Evolutionary conservation across 1,140 invertebrate genomes (phyloP).

Genomic region (Frieseomelitta varia): DNA sequence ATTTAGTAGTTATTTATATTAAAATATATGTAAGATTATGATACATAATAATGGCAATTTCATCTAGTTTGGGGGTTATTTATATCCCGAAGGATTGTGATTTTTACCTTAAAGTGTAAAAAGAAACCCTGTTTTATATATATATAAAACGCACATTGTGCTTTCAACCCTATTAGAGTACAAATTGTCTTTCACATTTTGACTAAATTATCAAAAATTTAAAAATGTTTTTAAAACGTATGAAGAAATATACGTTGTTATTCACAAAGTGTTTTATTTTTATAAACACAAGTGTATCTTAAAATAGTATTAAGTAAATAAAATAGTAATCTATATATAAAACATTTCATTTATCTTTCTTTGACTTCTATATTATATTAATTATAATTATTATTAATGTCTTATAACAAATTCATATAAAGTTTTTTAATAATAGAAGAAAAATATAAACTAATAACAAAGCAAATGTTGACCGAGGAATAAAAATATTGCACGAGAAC

Average conservation of each 20-base stretch:
- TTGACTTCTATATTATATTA: too few species aligned
- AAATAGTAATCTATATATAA: constrained; percentile 31
- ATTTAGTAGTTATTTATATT: constrained; percentile 36
- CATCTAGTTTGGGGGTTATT: not conserved
- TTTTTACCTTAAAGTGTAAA: not conserved
- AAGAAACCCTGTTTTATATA: constrained; percentile 17
- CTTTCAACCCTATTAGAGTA: constrained; percentile 54
- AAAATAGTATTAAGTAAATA: constrained; percentile 33
- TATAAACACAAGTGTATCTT: constrained; percentile 48
- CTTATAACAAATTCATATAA: not conserved
- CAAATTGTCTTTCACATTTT: constrained; percentile 47
- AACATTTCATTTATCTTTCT: not conserved
- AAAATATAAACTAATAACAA: not conserved
- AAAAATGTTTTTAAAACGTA: constrained; percentile 35
- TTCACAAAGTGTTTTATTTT: constrained; percentile 60
- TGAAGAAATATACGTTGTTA: constrained; percentile 30
- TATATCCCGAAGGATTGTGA: not conserved
- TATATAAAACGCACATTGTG: constrained; percentile 22
- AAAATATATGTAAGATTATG: constrained; percentile 28
- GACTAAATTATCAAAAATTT: constrained; percentile 37
- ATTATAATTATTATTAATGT: not conserved
- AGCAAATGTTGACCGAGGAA: not conserved
- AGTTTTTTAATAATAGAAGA: not conserved
- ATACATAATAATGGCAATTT: not conserved
- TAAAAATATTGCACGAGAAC: not conserved